Percentiles rank a stretch among this genome's conserved stretches.
phyloP scores from a whole-genome alignment of 2,888 invertebrate genomes.

The Hemaris fuciformis region DNA sequence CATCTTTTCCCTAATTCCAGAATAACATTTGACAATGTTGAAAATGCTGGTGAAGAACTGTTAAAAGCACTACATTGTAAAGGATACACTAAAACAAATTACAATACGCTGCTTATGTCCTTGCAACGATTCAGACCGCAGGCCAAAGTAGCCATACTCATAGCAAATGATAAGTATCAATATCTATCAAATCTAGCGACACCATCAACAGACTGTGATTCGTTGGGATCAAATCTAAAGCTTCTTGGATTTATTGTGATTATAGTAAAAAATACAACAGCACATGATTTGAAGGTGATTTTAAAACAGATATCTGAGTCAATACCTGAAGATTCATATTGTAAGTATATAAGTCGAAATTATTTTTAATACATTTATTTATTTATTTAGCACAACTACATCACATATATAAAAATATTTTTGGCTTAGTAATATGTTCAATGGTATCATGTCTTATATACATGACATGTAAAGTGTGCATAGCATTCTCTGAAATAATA shows the following conservation, averaged over 20 bases:
- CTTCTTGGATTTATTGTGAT: slow-evolving; percentile 63
- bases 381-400: no score
- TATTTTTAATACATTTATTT: no score
- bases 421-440: no score
- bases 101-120: slow-evolving; percentile 40
- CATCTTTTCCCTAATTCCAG: slow-evolving; percentile 41
- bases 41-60: slow-evolving; percentile 61
- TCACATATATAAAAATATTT: no score
- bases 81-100: slow-evolving; percentile 53
- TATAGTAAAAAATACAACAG: slow-evolving; percentile 55
- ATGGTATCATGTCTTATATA: no score
- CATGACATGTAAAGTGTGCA: no score
- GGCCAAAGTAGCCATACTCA: slow-evolving; percentile 68
- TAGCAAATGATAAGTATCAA: slow-evolving; percentile 68
- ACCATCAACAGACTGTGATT: slow-evolving; percentile 68
- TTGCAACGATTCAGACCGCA: slow-evolving; percentile 52
- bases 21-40: slow-evolving; percentile 40
- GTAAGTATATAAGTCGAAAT: slow-evolving; percentile 48
- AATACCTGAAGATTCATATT: slow-evolving; percentile 67
- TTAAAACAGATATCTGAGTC: slow-evolving; percentile 46
- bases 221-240: slow-evolving; percentile 54
- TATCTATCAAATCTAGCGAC: slow-evolving; percentile 65
- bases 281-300: slow-evolving; percentile 45
- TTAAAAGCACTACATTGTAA: slow-evolving; percentile 57
- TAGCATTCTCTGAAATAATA: no score